Evolutionary conservation across 2,888 invertebrate species (phyloP).

Genomic region (Melanotus villosus): DNA sequence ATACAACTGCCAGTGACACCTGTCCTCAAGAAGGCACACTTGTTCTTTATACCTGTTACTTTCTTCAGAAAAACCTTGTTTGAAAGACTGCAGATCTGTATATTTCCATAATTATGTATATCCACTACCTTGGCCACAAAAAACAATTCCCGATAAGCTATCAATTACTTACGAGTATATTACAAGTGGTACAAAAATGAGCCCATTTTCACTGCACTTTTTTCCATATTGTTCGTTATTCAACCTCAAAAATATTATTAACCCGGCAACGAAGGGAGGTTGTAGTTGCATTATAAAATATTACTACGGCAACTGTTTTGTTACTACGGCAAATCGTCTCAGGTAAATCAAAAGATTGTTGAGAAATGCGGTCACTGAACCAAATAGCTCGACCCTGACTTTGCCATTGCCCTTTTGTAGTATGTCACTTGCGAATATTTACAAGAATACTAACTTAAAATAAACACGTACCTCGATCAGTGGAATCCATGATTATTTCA

Average conservation of each 20-base stretch:
- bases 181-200: background rate
- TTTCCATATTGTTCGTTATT: conserved; percentile 18
- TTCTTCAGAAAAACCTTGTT: background rate
- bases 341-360: conserved; percentile 42
- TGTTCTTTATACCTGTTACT: conserved; percentile 22
- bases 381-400: conserved; percentile 75
- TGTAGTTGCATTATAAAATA: too few relatives aligned
- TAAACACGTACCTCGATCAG: conserved; percentile 62
- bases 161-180: background rate
- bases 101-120: too few relatives aligned
- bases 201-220: background rate
- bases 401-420: conserved; percentile 73
- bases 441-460: conserved; percentile 54
- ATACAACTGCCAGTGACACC: conserved; percentile 46
- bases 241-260: too few relatives aligned
- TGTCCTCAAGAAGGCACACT: conserved; percentile 41
- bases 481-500: conserved; percentile 61
- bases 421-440: conserved; percentile 62
- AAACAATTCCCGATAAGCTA: background rate
- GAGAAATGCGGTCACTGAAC: conserved; percentile 74
- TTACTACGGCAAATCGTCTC: background rate
- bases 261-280: too few relatives aligned
- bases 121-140: background rate
- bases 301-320: too few relatives aligned
- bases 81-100: background rate